phyloP scores from a whole-genome alignment of 2,888 invertebrate genomes.

The Gonocerus acuteangulatus region DNA sequence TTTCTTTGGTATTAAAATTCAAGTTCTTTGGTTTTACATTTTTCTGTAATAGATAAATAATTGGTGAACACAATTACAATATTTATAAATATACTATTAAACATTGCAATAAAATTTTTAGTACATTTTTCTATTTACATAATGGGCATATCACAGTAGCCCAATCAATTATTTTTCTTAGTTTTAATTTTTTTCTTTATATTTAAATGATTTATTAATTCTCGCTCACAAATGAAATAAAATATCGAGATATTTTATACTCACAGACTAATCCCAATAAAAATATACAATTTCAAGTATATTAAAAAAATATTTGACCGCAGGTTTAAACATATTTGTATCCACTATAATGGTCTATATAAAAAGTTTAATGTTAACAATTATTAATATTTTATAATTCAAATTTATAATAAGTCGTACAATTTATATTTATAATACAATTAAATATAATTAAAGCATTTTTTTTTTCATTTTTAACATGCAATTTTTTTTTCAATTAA shows the following conservation, averaged over 20 bases:
- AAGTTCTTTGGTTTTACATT: too few relatives aligned
- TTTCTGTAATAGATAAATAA: too few relatives aligned
- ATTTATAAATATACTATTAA: too few relatives aligned
- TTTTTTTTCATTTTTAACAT: neutral
- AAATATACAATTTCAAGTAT: slow-evolving; percentile 19
- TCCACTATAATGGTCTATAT: slow-evolving; percentile 19
- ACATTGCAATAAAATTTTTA: too few relatives aligned
- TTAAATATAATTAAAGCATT: slow-evolving; percentile 12
- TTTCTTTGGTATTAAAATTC: too few relatives aligned
- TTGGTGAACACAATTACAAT: too few relatives aligned
- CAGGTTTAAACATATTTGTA: slow-evolving; percentile 9
- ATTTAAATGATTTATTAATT: too few relatives aligned
- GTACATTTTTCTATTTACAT: too few relatives aligned
- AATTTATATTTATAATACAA: slow-evolving; percentile 11
- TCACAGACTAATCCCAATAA: slow-evolving; percentile 18
- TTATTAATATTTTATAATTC: slow-evolving; percentile 18
- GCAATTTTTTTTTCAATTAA: slow-evolving; percentile 1
- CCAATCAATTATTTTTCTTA: neutral
- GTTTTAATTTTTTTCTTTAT: too few relatives aligned
- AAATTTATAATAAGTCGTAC: slow-evolving; percentile 18
- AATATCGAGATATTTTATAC: slow-evolving; percentile 15
- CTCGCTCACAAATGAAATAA: neutral
- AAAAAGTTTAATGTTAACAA: slow-evolving; percentile 21
- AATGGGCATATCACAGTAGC: slow-evolving; percentile 4
- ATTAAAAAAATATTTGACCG: slow-evolving; percentile 22